Percentiles rank a stretch among this genome's conserved stretches.
These are phyloP conservation scores for Scaptomyza cyrtandrae DNA, from an alignment of 2,888 invertebrate genomes.

Conservation along the genomic window DNA sequence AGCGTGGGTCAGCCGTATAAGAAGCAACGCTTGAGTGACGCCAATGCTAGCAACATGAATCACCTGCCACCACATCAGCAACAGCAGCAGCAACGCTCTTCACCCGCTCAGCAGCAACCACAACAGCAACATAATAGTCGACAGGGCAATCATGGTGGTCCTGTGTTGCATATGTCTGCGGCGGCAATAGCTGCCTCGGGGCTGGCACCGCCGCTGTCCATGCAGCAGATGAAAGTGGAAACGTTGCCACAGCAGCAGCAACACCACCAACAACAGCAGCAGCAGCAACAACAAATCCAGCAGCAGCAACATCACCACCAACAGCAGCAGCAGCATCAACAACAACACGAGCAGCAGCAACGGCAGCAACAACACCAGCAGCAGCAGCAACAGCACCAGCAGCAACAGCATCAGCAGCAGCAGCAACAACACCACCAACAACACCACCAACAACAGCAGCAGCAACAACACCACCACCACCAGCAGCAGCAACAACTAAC, in stretches of 20 bases:
- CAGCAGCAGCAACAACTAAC: constrained; percentile 36
- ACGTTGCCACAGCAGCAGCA: constrained; percentile 84
- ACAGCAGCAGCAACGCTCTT: constrained; percentile 67
- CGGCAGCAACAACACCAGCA: constrained; percentile 32
- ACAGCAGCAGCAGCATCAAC: constrained; percentile 30
- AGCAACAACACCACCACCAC: constrained; percentile 32
- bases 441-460: constrained; percentile 8
- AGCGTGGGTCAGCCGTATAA: constrained; percentile 83
- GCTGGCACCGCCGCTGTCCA: constrained; percentile 62
- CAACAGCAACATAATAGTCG: constrained; percentile 80
- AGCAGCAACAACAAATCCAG: constrained; percentile 20
- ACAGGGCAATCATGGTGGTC: constrained; percentile 65
- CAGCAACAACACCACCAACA: not conserved
- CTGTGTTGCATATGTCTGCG: constrained; percentile 45
- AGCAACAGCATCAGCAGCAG: constrained; percentile 19
- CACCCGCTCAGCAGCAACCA: constrained; percentile 85
- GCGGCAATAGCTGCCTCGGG: constrained; percentile 37
- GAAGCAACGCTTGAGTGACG: constrained; percentile 82
- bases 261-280: constrained; percentile 33
- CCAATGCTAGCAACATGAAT: constrained; percentile 75
- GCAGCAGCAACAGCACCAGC: constrained; percentile 12
- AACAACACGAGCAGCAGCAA: constrained; percentile 39
- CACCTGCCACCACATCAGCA: constrained; percentile 82
- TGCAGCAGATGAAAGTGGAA: constrained; percentile 88
- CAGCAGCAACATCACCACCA: constrained; percentile 31